Evolutionary conservation across 2,888 invertebrate species (phyloP).

Genomic region (Sclerodermus sp.): DNA sequence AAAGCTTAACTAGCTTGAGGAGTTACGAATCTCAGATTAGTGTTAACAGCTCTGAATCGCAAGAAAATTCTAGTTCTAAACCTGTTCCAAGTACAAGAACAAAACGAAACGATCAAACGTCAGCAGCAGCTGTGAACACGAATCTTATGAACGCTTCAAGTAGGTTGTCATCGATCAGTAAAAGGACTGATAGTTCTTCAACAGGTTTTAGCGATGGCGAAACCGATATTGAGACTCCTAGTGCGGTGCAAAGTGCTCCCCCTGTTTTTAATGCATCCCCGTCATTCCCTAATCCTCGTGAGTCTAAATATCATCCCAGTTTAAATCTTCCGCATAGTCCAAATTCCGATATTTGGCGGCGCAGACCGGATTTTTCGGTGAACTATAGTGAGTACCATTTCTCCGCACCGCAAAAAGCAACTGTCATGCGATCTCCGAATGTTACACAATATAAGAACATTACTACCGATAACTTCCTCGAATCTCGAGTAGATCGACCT

Average conservation of each 20-base stretch:
- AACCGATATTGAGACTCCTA: conserved; percentile 53
- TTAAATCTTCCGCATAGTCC: conserved; percentile 42
- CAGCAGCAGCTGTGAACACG: conserved; percentile 31
- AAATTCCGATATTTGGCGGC: conserved; percentile 50
- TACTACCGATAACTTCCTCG: conserved; percentile 45
- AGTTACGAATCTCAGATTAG: conserved; percentile 59
- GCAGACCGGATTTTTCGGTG: conserved; percentile 37
- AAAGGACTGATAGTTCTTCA: conserved; percentile 49
- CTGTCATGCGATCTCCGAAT: conserved; percentile 48
- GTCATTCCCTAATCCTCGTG: conserved; percentile 42
- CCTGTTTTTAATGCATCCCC: conserved; percentile 46
- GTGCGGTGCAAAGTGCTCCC: conserved; percentile 51
- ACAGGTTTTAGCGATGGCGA: conserved; percentile 59
- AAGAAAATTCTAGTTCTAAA: conserved; percentile 41
- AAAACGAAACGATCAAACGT: conserved; percentile 46
- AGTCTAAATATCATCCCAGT: conserved; percentile 38
- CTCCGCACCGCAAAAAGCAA: conserved; percentile 43
- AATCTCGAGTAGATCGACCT: conserved; percentile 41
- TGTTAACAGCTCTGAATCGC: conserved; percentile 55
- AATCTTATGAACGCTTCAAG: conserved; percentile 36
- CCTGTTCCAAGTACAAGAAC: conserved; percentile 51
- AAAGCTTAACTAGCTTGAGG: conserved; percentile 60
- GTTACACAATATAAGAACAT: conserved; percentile 46
- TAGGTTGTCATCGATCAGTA: conserved; percentile 40
- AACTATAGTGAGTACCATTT: conserved; percentile 42